Conservation (phyloP, 2,113 vertebrate species). For the Cyanocitta stelleri region DNA sequence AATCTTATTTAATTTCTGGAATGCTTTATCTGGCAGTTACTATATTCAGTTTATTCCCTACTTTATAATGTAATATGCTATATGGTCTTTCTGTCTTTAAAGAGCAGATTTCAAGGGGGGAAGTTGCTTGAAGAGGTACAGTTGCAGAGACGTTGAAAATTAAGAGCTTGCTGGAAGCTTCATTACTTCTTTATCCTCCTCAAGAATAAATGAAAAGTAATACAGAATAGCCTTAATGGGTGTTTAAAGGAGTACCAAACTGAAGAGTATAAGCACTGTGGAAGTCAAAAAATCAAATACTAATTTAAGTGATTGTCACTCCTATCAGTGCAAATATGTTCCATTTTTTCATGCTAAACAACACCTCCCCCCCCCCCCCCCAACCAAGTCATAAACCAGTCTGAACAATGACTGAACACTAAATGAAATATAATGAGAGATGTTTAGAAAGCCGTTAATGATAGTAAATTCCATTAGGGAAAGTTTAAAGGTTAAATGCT, state of each 20-base stretch:
- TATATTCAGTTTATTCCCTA: background rate
- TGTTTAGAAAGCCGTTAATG: background rate
- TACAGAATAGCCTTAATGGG: background rate
- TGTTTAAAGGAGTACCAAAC: background rate
- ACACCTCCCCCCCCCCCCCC: rapidly evolving
- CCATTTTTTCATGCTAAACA: background rate
- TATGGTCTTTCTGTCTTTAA: background rate
- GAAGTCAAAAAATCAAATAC: background rate
- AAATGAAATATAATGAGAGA: background rate
- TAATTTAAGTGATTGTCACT: background rate
- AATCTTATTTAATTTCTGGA: background rate
- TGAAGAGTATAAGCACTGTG: background rate
- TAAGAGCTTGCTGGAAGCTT: background rate
- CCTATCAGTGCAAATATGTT: background rate
- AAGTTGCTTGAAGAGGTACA: background rate
- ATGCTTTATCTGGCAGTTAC: background rate
- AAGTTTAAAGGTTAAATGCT: background rate
- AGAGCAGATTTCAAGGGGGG: background rate
- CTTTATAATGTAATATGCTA: background rate
- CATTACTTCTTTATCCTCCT: background rate
- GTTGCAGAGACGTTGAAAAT: background rate
- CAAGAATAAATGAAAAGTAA: background rate
- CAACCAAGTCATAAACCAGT: background rate
- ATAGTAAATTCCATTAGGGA: background rate
- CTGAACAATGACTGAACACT: background rate